Conservation (phyloP, 2,113 vertebrate genomes). For the Eolophus roseicapilla region DNA sequence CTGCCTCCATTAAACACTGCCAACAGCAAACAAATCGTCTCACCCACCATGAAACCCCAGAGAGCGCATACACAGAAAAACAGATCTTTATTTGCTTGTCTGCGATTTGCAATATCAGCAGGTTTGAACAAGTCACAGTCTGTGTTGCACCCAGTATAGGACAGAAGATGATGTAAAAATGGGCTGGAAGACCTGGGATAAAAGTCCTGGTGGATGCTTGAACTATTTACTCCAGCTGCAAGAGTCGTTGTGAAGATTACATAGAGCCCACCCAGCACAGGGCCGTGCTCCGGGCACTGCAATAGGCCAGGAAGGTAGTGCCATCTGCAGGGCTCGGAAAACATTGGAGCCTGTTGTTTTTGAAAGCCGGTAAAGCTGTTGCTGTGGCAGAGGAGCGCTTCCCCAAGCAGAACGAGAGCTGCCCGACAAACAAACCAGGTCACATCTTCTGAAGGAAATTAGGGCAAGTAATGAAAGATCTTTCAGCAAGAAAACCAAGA, state of each 20-base stretch:
- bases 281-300: accelerated
- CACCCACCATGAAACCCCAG: not conserved
- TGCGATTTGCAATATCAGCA: not conserved
- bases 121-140: not conserved
- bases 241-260: not conserved
- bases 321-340: not conserved
- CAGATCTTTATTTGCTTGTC: not conserved
- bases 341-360: not conserved
- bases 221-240: not conserved
- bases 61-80: not conserved
- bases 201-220: not conserved
- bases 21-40: not conserved
- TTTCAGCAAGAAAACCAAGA: not conserved
- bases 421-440: not conserved
- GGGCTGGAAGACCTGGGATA: not conserved
- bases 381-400: not conserved
- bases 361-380: not conserved
- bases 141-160: not conserved
- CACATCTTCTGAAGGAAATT: not conserved
- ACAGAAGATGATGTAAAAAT: not conserved
- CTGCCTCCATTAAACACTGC: not conserved
- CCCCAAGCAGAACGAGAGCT: not conserved
- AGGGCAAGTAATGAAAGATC: not conserved
- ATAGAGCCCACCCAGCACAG: not conserved
- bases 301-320: not conserved